Conservation (phyloP, 2,888 invertebrate genomes). For the Sericinus montela region DNA sequence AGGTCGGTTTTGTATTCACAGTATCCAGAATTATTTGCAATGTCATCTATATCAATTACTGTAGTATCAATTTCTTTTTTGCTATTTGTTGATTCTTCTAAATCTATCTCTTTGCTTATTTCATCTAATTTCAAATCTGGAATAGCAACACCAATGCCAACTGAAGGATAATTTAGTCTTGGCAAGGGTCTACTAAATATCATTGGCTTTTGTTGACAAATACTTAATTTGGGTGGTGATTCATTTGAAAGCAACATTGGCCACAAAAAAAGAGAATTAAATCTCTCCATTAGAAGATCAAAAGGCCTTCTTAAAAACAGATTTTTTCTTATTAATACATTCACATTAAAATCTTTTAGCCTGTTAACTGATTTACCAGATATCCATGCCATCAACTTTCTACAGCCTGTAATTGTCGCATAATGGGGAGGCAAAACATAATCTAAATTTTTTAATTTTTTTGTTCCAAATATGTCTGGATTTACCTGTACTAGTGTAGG, state of each 20-base stretch:
- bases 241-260: constrained; percentile 50
- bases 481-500: constrained; percentile 23
- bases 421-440: constrained; percentile 58
- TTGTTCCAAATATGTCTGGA: constrained; percentile 53
- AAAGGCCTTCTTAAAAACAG: constrained; percentile 36
- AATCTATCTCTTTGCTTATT: constrained; percentile 13
- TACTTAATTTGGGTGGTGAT: constrained; percentile 13
- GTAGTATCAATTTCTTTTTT: constrained; percentile 5
- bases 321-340: constrained; percentile 36
- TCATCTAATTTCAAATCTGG: background rate
- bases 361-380: constrained; percentile 22
- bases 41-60: background rate
- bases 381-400: constrained; percentile 42
- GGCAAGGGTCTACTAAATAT: constrained; percentile 1
- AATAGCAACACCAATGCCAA: constrained; percentile 4
- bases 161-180: background rate
- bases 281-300: constrained; percentile 41
- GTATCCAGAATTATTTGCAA: background rate
- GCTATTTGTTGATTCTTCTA: constrained; percentile 1
- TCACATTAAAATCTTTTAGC: constrained; percentile 26
- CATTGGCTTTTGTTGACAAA: background rate
- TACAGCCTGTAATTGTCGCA: constrained; percentile 53
- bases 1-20: too few relatives aligned
- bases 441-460: constrained; percentile 24
- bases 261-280: constrained; percentile 52